These are phyloP conservation scores for Eubasilissa splendida DNA, from an alignment of 2,888 invertebrate genomes.

Conservation along the genomic window DNA sequence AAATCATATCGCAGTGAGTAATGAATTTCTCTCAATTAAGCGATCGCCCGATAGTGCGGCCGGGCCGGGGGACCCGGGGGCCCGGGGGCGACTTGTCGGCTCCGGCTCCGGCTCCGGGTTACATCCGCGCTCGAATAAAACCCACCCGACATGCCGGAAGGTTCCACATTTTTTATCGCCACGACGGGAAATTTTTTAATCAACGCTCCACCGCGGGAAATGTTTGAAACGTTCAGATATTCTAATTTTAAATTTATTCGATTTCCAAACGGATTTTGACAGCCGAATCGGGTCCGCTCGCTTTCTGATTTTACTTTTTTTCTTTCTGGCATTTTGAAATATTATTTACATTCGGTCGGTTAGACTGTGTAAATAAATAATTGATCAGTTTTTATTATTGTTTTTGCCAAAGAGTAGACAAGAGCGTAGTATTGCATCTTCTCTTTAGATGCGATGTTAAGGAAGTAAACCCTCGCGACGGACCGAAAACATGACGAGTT, in stretches of 20 bases:
- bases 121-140: constrained; percentile 2
- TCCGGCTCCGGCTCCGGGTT: not conserved
- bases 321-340: not conserved
- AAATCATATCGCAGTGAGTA: no score
- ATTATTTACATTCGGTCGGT: not conserved
- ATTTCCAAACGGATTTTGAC: constrained; percentile 24
- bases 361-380: not conserved
- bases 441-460: no score
- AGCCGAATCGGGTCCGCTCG: not conserved
- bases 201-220: not conserved
- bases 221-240: not conserved
- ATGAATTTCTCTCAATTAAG: no score
- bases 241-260: constrained; percentile 28
- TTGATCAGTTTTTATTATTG: no score
- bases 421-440: no score
- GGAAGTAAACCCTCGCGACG: no score
- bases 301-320: no score
- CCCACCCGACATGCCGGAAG: not conserved
- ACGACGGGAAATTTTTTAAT: constrained; percentile 12
- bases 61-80: no score
- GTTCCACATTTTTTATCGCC: constrained; percentile 15
- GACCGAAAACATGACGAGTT: no score
- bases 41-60: no score
- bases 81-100: not conserved
- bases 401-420: no score